These are phyloP conservation scores for Magallana gigas DNA, from an alignment of 1,140 invertebrate species.

Conservation along the genomic window DNA sequence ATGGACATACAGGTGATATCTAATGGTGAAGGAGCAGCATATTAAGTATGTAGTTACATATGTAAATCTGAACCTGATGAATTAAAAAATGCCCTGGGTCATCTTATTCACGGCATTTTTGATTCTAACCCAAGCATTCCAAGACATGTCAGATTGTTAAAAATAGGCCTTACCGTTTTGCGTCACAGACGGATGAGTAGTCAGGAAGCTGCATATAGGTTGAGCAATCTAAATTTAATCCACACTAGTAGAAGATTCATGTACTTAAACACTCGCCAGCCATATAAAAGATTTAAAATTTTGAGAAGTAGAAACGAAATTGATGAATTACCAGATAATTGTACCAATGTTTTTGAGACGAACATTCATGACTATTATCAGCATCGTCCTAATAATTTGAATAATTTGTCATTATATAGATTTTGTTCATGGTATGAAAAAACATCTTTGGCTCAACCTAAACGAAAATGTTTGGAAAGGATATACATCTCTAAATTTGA, in stretches of 20 bases:
- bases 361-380: too few species aligned
- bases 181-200: conserved; percentile 50
- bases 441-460: too few species aligned
- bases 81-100: conserved; percentile 48
- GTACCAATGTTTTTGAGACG: too few species aligned
- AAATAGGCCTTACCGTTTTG: conserved; percentile 51
- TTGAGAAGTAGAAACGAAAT: too few species aligned
- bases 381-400: too few species aligned
- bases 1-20: conserved; percentile 61
- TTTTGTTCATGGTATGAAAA: too few species aligned
- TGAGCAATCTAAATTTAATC: conserved; percentile 43
- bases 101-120: conserved; percentile 44
- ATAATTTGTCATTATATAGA: too few species aligned
- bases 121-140: conserved; percentile 28
- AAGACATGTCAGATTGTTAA: conserved; percentile 38
- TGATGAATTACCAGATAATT: too few species aligned
- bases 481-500: too few species aligned
- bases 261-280: too few species aligned
- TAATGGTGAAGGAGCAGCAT: conserved; percentile 61
- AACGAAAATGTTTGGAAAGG: too few species aligned
- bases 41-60: conserved; percentile 62
- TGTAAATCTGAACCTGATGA: conserved; percentile 63
- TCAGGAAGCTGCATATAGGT: conserved; percentile 55
- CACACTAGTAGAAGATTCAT: not conserved
- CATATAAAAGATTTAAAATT: too few species aligned